Evolutionary conservation across 2,113 vertebrate species (phyloP).

Genomic region (Lasiurus cinereus): DNA sequence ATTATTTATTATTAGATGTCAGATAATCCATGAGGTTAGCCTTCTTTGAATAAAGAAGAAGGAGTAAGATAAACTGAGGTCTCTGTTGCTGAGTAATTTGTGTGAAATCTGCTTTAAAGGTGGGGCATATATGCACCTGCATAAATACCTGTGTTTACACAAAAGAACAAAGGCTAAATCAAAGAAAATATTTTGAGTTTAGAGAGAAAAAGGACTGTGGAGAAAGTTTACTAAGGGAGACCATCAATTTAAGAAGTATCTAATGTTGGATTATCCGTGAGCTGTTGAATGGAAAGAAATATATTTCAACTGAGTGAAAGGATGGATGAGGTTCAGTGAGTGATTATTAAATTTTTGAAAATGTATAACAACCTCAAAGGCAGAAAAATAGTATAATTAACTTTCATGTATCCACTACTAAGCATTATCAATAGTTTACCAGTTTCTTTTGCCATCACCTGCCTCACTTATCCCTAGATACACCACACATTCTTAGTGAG

Average conservation of each 20-base stretch:
- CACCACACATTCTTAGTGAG: background rate
- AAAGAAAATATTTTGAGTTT: conserved; percentile 51
- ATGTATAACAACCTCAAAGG: background rate
- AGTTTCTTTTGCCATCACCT: background rate
- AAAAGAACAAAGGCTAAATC: conserved; percentile 63
- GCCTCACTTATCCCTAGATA: background rate
- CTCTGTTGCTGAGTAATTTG: background rate
- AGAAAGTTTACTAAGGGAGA: conserved; percentile 28
- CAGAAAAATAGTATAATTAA: background rate
- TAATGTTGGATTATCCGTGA: background rate
- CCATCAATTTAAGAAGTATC: background rate
- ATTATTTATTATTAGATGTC: background rate
- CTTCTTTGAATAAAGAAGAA: conserved; percentile 10
- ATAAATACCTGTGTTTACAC: conserved; percentile 66
- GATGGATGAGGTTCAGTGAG: background rate
- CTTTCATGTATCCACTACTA: background rate
- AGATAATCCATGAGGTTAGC: background rate
- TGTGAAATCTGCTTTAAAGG: background rate
- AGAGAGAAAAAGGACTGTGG: background rate
- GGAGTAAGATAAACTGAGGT: background rate
- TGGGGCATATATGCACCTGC: conserved; percentile 25
- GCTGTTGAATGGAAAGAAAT: background rate
- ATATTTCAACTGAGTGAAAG: background rate
- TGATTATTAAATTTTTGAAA: background rate
- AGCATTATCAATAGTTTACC: background rate